Conservation (phyloP, 2,797 vertebrate species). For the Falco cherrug region DNA sequence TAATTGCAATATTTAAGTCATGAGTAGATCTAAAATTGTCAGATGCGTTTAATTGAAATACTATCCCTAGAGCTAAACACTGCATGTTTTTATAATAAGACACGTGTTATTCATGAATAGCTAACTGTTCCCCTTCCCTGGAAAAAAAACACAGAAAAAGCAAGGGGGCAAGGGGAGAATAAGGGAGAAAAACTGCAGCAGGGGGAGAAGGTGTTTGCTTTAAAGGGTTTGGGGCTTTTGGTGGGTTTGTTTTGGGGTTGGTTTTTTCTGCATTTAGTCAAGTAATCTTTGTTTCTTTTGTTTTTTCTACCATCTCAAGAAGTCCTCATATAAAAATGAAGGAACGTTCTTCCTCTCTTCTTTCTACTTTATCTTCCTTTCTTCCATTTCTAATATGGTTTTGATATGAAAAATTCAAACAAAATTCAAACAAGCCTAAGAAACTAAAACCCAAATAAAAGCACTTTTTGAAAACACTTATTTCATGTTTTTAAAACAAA, state of each 20-base stretch:
- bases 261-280: background rate
- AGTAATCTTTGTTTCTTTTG: background rate
- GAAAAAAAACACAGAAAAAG: background rate
- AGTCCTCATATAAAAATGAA: background rate
- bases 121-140: background rate
- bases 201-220: background rate
- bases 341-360: background rate
- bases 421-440: background rate
- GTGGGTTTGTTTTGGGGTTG: background rate
- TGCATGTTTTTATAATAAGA: slow-evolving; percentile 33
- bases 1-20: slow-evolving; percentile 50
- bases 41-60: slow-evolving; percentile 52
- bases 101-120: background rate
- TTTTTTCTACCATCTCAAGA: background rate
- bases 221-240: background rate
- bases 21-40: slow-evolving; percentile 32
- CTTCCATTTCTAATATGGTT: background rate
- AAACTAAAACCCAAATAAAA: background rate
- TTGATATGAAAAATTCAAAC: background rate
- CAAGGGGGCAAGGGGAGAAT: background rate
- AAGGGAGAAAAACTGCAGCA: background rate
- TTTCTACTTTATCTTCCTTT: background rate
- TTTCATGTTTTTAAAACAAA: background rate
- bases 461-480: background rate
- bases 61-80: slow-evolving; percentile 33